Percentiles rank a stretch among this genome's conserved stretches.
phyloP scores from a whole-genome alignment of 2,888 invertebrate species.

The Dolichomitus sp. region DNA sequence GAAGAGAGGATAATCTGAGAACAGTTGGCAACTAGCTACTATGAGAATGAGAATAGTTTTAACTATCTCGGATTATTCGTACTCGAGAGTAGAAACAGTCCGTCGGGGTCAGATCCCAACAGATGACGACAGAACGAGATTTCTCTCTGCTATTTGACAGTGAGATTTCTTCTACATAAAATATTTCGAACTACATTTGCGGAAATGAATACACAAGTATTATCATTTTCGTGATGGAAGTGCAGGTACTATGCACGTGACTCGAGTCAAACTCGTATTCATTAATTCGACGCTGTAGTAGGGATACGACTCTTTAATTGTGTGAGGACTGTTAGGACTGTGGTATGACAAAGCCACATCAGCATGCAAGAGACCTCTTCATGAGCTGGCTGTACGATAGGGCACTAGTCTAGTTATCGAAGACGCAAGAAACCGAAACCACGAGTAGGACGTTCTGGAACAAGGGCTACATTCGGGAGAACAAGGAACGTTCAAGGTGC shows the following conservation, averaged over 20 bases:
- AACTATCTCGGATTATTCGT: slow-evolving; percentile 34
- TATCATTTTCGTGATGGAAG: neutral
- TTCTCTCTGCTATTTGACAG: neutral
- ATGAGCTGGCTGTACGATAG: slow-evolving; percentile 11
- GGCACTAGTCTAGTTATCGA: slow-evolving; percentile 40
- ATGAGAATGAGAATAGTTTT: slow-evolving; percentile 29
- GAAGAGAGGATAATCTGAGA: slow-evolving; percentile 48
- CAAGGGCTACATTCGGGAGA: slow-evolving; percentile 1
- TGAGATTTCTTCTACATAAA: neutral
- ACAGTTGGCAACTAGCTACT: slow-evolving; percentile 27
- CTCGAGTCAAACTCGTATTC: slow-evolving; percentile 18
- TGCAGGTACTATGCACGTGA: slow-evolving; percentile 4
- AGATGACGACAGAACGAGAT: neutral
- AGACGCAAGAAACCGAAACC: slow-evolving; percentile 50
- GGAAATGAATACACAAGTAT: neutral
- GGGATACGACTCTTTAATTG: neutral
- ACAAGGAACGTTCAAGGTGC: slow-evolving; percentile 19
- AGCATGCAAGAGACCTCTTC: slow-evolving; percentile 48
- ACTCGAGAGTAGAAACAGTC: slow-evolving; percentile 33
- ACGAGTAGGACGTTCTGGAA: slow-evolving; percentile 27
- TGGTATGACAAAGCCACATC: slow-evolving; percentile 47
- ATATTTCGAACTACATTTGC: neutral
- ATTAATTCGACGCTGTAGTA: slow-evolving; percentile 17
- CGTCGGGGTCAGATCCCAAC: neutral
- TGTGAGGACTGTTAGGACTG: neutral